Conservation (phyloP, 1,140 invertebrate species). For the Philaenus spumarius region DNA sequence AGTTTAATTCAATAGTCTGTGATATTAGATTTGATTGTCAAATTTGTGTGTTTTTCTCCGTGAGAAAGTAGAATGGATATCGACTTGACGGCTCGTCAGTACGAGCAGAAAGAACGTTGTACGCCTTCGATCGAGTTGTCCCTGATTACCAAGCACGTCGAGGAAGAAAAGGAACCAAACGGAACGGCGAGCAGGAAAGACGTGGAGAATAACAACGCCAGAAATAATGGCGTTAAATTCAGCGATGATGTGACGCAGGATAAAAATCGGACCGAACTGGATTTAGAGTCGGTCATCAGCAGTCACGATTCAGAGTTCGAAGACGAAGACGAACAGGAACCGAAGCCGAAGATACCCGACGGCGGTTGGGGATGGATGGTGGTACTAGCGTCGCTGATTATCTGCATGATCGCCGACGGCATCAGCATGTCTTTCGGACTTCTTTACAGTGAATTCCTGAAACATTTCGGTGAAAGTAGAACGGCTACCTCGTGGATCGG, state of each 20-base stretch:
- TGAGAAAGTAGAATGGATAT: constrained; percentile 8
- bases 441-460: constrained; percentile 81
- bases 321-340: constrained; percentile 13
- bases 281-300: constrained; percentile 19
- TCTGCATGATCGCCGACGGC: constrained; percentile 90
- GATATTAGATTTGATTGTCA: background rate
- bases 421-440: constrained; percentile 90
- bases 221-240: background rate
- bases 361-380: constrained; percentile 86
- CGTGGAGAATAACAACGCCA: constrained; percentile 28
- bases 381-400: constrained; percentile 72
- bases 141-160: constrained; percentile 28
- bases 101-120: no score
- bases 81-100: constrained; percentile 29
- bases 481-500: constrained; percentile 83
- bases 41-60: background rate
- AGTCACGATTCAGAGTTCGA: constrained; percentile 35
- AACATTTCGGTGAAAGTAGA: constrained; percentile 73
- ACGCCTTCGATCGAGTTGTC: no score
- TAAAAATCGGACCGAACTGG: constrained; percentile 13
- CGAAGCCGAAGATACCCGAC: constrained; percentile 50
- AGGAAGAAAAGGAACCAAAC: constrained; percentile 33
- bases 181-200: constrained; percentile 28
- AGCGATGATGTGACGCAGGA: constrained; percentile 13
- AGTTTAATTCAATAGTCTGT: background rate